phyloP scores from a whole-genome alignment of 2,888 invertebrate species.

The Scrobipalpa costella region DNA sequence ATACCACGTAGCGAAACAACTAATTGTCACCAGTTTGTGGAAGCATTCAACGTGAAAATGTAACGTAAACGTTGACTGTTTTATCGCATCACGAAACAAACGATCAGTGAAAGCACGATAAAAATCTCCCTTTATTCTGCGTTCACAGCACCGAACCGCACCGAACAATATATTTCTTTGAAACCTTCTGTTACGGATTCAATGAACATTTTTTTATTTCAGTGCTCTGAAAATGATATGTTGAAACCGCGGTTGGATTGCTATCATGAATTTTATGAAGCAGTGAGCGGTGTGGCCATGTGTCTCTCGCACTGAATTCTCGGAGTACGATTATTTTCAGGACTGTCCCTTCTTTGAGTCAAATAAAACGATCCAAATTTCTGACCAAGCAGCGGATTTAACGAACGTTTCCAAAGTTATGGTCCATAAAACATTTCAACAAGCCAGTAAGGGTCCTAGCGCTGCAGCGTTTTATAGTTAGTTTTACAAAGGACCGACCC shows the following conservation, averaged over 20 bases:
- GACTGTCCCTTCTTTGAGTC: slow-evolving; percentile 38
- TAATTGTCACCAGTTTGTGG: slow-evolving; percentile 12
- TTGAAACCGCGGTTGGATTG: neutral
- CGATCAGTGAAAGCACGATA: neutral
- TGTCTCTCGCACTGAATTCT: slow-evolving; percentile 14
- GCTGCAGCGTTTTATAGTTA: slow-evolving; percentile 62
- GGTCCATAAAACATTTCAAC: slow-evolving; percentile 68
- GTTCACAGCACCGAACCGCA: neutral
- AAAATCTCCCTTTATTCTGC: slow-evolving; percentile 13
- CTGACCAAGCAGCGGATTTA: slow-evolving; percentile 57
- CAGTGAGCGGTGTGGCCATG: neutral
- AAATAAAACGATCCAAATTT: slow-evolving; percentile 53
- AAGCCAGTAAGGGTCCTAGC: slow-evolving; percentile 58
- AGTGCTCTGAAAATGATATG: slow-evolving; percentile 13
- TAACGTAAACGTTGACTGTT: slow-evolving; percentile 16
- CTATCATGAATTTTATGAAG: slow-evolving; percentile 21
- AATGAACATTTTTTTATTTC: slow-evolving; percentile 18
- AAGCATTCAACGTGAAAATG: slow-evolving; percentile 19
- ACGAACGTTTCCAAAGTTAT: slow-evolving; percentile 61
- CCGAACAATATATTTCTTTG: slow-evolving; percentile 8
- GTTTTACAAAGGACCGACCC: slow-evolving; percentile 47
- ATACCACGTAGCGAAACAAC: too few species aligned
- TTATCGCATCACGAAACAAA: slow-evolving; percentile 11
- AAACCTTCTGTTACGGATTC: slow-evolving; percentile 13
- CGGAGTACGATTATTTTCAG: slow-evolving; percentile 23